Evolutionary conservation across 92 coral and sea anemone species (phyloP), one percentile per base, ranked within the genome.

Genomic region (Zoanthus sansibaricus): DNA sequence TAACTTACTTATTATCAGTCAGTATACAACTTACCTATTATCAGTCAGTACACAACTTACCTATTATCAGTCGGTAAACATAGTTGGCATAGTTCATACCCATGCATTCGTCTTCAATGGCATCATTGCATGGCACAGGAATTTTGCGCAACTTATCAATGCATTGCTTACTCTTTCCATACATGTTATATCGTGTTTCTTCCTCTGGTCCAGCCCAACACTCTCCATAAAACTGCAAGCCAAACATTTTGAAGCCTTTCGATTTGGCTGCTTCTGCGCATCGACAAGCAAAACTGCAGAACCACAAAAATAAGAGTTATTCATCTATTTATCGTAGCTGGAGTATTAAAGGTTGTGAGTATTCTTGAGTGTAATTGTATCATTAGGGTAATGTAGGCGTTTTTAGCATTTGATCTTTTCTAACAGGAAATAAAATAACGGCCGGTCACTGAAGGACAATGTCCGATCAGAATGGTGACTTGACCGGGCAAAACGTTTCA

Each of bases 131-230:
- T 20, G 72, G 72, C 21, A 21, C 37, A 6, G 7, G 9, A 5
- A 44, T 33, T 6, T 4, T 7, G 72, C 33, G 7, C 13, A 67
- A 44, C 10, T 67, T 67, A 18, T 67, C 44, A 67, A 67, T 18
- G 72, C 72, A 67, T 3, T 21, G 25, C 31, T 67, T 5, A 30
- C 33, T 21, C 3, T 21, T 67, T 3, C 72, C 72, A 21, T 67
- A 67, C 72, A 67, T 67, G 10, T 67, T 67, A 30, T 67, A 11
- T 42, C 77, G 11, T 7, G 76, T 71, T 44, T 71, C 76, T 7
- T 71, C 76, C n/a, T 71, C 52, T 10, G 76, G 76, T 17, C 76
- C 76, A 4, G 76, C 76, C 76, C 76, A 71, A 16, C 76, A 71
- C 4, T 71, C 76, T 14, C 76, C 76, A 71, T 44, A 37, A 71